Evolutionary conservation across 2,797 vertebrate genomes (phyloP).

Genomic region (Sebastes vulpes): DNA sequence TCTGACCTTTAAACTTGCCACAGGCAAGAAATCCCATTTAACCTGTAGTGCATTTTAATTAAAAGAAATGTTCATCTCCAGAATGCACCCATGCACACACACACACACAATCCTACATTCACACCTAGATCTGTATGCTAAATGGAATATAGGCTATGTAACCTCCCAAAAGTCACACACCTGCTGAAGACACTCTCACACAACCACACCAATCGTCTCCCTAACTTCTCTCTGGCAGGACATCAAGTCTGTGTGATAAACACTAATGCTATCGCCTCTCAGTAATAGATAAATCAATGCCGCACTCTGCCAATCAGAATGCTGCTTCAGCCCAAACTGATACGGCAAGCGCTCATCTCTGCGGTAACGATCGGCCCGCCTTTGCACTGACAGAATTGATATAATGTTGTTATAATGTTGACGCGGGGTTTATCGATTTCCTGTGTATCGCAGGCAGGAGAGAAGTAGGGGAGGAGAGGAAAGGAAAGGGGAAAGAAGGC

Average conservation of each 20-base stretch:
- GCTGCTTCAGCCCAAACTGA: conserved; percentile 57
- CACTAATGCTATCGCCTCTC: conserved; percentile 56
- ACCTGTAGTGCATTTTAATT: conserved; percentile 31
- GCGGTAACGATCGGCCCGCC: conserved; percentile 50
- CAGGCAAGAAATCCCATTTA: conserved; percentile 6
- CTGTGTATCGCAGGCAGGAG: conserved; percentile 10
- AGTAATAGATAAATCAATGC: conserved; percentile 72
- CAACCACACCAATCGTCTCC: conserved; percentile 15
- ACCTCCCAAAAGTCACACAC: neutral
- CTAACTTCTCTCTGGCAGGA: conserved; percentile 48
- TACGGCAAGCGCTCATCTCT: conserved; percentile 33
- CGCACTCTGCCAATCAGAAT: conserved; percentile 65
- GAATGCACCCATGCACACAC: neutral
- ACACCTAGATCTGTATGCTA: neutral
- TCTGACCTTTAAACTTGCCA: conserved; percentile 40
- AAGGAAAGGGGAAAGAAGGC: neutral
- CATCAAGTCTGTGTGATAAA: conserved; percentile 58
- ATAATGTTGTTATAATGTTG: conserved; percentile 69
- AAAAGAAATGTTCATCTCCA: conserved; percentile 3
- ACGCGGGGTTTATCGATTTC: conserved; percentile 57
- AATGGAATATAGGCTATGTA: neutral
- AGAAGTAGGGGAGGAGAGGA: conserved; percentile 6
- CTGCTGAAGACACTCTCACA: neutral
- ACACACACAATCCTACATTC: neutral
- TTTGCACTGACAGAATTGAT: conserved; percentile 55